Conservation (phyloP, 2,113 vertebrate species). For the Stigmatopora argus region DNA sequence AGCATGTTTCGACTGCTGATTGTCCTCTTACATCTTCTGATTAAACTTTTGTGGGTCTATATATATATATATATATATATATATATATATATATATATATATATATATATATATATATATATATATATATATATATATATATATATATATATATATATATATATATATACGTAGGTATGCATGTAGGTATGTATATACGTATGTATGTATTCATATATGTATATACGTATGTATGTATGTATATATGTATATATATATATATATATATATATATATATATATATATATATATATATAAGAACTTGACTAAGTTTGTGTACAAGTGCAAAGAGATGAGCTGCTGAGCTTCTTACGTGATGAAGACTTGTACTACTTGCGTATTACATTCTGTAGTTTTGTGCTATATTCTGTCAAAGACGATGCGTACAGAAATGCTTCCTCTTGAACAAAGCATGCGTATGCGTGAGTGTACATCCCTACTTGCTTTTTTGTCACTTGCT, state of each 20-base stretch:
- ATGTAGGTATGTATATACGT: too few species aligned
- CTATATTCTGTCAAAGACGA: constrained; percentile 43
- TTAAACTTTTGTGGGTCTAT: constrained; percentile 7
- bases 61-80: too few species aligned
- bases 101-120: too few species aligned
- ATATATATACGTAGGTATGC: too few species aligned
- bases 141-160: too few species aligned
- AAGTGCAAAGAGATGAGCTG: constrained; percentile 14
- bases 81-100: too few species aligned
- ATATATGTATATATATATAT: too few species aligned
- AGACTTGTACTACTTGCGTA: constrained; percentile 36
- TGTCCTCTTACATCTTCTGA: constrained; percentile 14
- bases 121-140: too few species aligned
- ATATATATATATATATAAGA: not conserved
- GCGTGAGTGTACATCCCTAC: constrained; percentile 17
- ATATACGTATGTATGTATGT: too few species aligned
- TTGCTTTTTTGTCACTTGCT: constrained; percentile 46
- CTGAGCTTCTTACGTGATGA: constrained; percentile 46
- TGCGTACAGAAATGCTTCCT: constrained; percentile 37
- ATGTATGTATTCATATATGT: too few species aligned
- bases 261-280: too few species aligned
- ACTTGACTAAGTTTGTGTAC: constrained; percentile 33
- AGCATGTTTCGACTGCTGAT: constrained; percentile 21
- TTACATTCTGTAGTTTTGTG: constrained; percentile 51
- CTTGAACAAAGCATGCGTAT: constrained; percentile 19